phyloP scores from a whole-genome alignment of 2,888 invertebrate species.

The Tenthredo scrophulariae region DNA sequence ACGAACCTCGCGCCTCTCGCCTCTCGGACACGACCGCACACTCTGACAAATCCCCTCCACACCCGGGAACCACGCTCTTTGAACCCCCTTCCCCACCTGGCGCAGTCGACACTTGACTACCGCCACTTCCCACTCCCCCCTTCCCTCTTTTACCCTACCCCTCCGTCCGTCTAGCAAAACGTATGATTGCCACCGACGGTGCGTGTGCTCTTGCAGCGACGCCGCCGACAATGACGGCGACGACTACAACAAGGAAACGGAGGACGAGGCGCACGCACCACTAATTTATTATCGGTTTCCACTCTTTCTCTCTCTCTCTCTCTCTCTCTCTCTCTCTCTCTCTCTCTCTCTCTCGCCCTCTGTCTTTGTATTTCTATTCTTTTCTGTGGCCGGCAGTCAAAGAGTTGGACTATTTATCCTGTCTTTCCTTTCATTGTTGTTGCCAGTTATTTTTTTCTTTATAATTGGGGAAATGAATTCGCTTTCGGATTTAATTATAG shows the following conservation, averaged over 20 bases:
- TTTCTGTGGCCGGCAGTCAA: slow-evolving; percentile 7
- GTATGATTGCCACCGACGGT: slow-evolving; percentile 48
- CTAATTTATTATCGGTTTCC: slow-evolving; percentile 36
- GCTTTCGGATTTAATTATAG: not conserved
- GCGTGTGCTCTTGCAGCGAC: slow-evolving; percentile 47
- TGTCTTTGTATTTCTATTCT: slow-evolving; percentile 6
- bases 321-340: no score
- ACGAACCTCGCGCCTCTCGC: slow-evolving; percentile 77
- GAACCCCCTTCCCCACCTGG: slow-evolving; percentile 76
- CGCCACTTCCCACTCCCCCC: slow-evolving; percentile 57
- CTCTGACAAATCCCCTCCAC: slow-evolving; percentile 74
- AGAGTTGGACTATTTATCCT: not conserved
- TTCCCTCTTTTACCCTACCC: slow-evolving; percentile 52
- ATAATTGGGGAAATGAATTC: not conserved
- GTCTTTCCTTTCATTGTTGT: not conserved
- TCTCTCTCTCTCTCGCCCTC: slow-evolving; percentile 37
- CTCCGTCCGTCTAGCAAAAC: slow-evolving; percentile 42
- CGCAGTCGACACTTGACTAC: slow-evolving; percentile 72
- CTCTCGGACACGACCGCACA: slow-evolving; percentile 75
- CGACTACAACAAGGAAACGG: slow-evolving; percentile 23
- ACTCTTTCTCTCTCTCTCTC: no score
- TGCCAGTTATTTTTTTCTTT: not conserved
- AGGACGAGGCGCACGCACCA: slow-evolving; percentile 44
- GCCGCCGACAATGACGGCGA: slow-evolving; percentile 43
- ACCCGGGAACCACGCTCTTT: slow-evolving; percentile 75